Conservation (phyloP, 2,797 vertebrate species). For the Paguma larvata region DNA sequence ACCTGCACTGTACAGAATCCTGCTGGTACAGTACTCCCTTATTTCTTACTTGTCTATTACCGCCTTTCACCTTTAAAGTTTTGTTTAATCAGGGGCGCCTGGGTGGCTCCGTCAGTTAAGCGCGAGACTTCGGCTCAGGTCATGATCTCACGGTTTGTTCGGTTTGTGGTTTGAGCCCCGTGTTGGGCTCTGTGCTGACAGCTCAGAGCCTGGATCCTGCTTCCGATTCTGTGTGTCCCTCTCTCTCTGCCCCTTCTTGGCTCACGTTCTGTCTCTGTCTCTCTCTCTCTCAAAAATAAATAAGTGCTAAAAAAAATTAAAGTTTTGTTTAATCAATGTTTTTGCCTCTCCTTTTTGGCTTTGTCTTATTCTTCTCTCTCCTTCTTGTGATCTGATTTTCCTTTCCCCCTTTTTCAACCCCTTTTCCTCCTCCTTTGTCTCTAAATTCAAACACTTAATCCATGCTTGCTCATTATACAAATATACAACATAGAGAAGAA, state of each 20-base stretch:
- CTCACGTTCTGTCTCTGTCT: no score
- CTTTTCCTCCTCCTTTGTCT: background rate
- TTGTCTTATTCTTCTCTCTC: slow-evolving; percentile 4
- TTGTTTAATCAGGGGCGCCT: background rate
- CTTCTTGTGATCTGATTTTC: background rate
- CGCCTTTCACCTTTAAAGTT: slow-evolving; percentile 34
- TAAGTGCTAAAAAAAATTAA: background rate
- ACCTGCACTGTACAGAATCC: background rate
- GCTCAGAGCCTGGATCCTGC: no score
- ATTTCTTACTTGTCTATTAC: background rate
- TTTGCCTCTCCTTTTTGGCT: background rate
- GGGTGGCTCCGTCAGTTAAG: no score
- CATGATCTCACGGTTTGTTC: no score
- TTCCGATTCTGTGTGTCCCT: no score
- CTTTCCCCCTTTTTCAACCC: background rate
- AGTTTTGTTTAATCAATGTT: background rate
- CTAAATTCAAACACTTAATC: background rate
- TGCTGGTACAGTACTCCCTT: background rate
- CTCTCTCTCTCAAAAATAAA: no score
- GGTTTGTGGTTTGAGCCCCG: no score
- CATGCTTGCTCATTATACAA: background rate
- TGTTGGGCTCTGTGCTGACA: no score
- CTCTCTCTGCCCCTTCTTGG: no score
- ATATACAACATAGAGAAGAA: background rate
- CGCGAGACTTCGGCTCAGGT: no score